Percentiles rank a stretch among this genome's conserved stretches.
phyloP scores from a whole-genome alignment of 2,113 vertebrate species.

The Zonotrichia leucophrys region DNA sequence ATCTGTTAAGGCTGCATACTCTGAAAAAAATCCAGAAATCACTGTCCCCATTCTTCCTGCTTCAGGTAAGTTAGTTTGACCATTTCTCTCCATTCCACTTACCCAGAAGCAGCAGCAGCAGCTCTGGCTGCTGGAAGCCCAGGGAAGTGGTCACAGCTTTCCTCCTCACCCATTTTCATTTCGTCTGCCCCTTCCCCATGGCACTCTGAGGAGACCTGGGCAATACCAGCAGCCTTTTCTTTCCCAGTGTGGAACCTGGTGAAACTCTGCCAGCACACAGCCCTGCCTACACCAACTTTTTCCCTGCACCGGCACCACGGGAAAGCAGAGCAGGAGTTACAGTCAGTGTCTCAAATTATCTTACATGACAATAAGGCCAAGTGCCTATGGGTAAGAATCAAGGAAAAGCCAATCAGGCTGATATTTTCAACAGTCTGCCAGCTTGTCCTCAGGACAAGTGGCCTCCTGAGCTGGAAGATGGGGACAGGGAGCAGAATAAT shows the following conservation, averaged over 20 bases:
- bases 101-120: not conserved
- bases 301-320: not conserved
- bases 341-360: not conserved
- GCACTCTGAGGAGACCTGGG: not conserved
- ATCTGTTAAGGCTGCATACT: not conserved
- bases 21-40: not conserved
- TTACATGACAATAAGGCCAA: not conserved
- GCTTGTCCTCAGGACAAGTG: not conserved
- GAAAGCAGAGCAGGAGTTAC: not conserved
- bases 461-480: not conserved
- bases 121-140: not conserved
- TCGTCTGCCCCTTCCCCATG: not conserved
- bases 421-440: not conserved
- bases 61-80: not conserved
- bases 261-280: not conserved
- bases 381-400: not conserved
- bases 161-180: not conserved
- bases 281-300: not conserved
- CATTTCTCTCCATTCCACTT: not conserved
- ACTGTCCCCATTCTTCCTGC: not conserved
- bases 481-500: not conserved
- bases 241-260: not conserved
- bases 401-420: not conserved
- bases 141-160: not conserved
- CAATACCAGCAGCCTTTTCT: not conserved